Evolutionary conservation across 2,113 vertebrate genomes (phyloP), one percentile per base, ranked within the genome.

Genomic region (Fukomys damarensis): DNA sequence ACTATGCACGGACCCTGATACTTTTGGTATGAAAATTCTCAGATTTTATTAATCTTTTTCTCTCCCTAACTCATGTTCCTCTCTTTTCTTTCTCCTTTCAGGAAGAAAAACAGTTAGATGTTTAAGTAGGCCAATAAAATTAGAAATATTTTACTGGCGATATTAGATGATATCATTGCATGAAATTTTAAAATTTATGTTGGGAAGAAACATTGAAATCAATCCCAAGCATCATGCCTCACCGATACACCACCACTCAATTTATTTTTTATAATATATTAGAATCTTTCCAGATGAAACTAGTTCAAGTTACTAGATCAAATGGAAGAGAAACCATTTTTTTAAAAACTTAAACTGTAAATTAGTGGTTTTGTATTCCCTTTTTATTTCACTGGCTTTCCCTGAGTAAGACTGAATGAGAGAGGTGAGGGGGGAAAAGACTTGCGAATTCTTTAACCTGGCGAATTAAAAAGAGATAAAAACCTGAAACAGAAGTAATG

Each of bases 401-500:
- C 98, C 98, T 98, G 98, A 98, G 98, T 98, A 98, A 98, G 98
- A 97, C 97, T 98, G 96, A 98, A 98, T 98, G 97, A 97, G 95
- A 98, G 95, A 95, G 82, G 30, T 96, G 96, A 96, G 96, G 96
- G 87, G 96, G 95, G 93, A 66, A 95, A 96, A 96, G 89, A 97
- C 91, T 89, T 58, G 94, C 28, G 91, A 98, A 81, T 96, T 96
- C 86, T 94, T 96, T 86, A 97, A 97, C 89, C 92, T 93, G 98
- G 94, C 59, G 96, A 97, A 93, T 93, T 28, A 59, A 94, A 79
- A 80, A 77, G 81, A 80, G 17, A 81, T 89, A 38, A 94, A 94
- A 96, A 88, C n/a, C 7, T 92, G 65, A 94, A 96, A 95, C n/a
- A 84, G 7, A 96, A 96, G 52, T 65, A 96, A 95, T 72, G 32